Conservation (phyloP, 2,888 invertebrate species). For the Parnassius orleans region DNA sequence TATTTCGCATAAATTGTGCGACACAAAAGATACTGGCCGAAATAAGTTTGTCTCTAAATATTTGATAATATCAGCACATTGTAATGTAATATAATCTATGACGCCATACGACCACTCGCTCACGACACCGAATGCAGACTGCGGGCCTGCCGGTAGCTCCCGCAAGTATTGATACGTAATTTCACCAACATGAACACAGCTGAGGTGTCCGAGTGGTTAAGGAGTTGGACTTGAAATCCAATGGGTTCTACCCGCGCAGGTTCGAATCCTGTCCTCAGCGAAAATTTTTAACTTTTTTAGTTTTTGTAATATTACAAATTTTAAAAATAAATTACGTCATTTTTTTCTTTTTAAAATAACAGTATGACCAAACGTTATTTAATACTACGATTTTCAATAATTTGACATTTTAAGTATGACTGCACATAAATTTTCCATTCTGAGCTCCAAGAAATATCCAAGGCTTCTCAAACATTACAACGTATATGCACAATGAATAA, state of each 20-base stretch:
- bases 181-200: constrained; percentile 41
- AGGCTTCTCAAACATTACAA: no score
- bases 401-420: no score
- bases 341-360: no score
- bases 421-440: no score
- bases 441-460: no score
- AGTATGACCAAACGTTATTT: no score
- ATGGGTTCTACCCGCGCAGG: constrained; percentile 82
- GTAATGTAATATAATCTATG: not conserved
- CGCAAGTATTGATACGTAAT: constrained; percentile 24
- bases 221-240: constrained; percentile 82
- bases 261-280: constrained; percentile 80
- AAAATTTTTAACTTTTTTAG: not conserved
- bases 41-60: constrained; percentile 1
- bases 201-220: constrained; percentile 82
- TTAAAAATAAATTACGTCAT: not conserved
- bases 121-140: constrained; percentile 8
- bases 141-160: constrained; percentile 1
- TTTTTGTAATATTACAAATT: not conserved
- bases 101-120: constrained; percentile 15
- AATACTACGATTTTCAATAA: no score
- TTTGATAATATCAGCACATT: not conserved
- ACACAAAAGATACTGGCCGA: constrained; percentile 11
- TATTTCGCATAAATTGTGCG: constrained; percentile 10
- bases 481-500: no score